phyloP scores from a whole-genome alignment of 2,797 vertebrate species.

The Lerista edwardsae region DNA sequence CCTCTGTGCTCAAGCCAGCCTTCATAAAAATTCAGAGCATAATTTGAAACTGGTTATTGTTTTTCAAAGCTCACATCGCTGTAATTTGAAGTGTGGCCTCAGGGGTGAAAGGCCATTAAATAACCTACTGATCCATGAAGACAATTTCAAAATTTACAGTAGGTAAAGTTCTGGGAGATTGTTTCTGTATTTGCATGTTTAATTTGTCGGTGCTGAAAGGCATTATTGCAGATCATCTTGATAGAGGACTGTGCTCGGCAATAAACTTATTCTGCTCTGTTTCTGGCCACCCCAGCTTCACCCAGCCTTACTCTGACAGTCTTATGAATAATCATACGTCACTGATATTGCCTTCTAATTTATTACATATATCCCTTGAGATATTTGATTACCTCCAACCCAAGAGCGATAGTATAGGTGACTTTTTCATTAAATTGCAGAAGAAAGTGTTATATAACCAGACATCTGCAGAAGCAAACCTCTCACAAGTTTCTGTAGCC shows the following conservation, averaged over 20 bases:
- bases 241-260: constrained; percentile 35
- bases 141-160: constrained; percentile 63
- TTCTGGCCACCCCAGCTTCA: constrained; percentile 27
- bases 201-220: constrained; percentile 58
- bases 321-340: constrained; percentile 5
- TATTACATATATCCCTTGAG: background rate
- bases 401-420: background rate
- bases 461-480: background rate
- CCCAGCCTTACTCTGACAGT: constrained; percentile 1
- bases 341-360: constrained; percentile 20
- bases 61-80: constrained; percentile 60
- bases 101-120: constrained; percentile 66
- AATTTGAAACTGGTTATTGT: constrained; percentile 63
- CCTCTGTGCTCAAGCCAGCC: constrained; percentile 37
- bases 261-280: constrained; percentile 34
- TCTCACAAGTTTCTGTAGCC: background rate
- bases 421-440: background rate
- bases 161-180: constrained; percentile 57
- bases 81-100: constrained; percentile 67
- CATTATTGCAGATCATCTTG: constrained; percentile 58
- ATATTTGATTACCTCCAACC: background rate
- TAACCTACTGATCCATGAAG: constrained; percentile 66
- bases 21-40: constrained; percentile 63
- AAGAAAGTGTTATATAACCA: background rate
- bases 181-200: constrained; percentile 63